Evolutionary conservation across 2,888 invertebrate species (phyloP).

Genomic region (Hirtodrosophila alboralis): DNA sequence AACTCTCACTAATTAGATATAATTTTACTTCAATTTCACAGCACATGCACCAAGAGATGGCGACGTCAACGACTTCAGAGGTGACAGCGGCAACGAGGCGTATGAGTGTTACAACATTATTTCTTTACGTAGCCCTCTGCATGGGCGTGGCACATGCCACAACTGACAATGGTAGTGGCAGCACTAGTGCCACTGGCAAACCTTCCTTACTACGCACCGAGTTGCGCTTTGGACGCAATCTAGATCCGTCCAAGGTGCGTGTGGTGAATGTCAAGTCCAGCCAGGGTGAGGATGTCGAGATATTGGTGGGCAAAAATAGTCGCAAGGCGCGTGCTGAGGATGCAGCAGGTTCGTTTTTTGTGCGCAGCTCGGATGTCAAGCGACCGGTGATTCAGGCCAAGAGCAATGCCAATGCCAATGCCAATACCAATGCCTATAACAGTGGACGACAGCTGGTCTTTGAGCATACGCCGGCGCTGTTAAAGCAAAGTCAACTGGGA

Average conservation of each 20-base stretch:
- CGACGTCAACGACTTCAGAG: constrained; percentile 33
- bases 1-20: constrained; percentile 40
- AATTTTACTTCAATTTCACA: constrained; percentile 48
- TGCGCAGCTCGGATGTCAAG: constrained; percentile 63
- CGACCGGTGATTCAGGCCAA: constrained; percentile 38
- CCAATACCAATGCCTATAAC: constrained; percentile 17
- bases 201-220: constrained; percentile 89
- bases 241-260: constrained; percentile 90
- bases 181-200: constrained; percentile 55
- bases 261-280: constrained; percentile 91
- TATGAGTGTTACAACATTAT: constrained; percentile 30
- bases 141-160: constrained; percentile 33
- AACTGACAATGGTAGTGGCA: constrained; percentile 15
- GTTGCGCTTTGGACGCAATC: constrained; percentile 90
- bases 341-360: constrained; percentile 69
- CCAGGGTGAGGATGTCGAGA: constrained; percentile 90
- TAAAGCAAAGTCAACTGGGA: constrained; percentile 74
- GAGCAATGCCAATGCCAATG: constrained; percentile 24
- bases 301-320: constrained; percentile 84
- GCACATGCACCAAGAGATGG: constrained; percentile 48
- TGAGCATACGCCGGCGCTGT: constrained; percentile 71
- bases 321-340: constrained; percentile 72
- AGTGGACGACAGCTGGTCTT: constrained; percentile 63
- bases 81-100: constrained; percentile 22
- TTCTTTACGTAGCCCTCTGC: constrained; percentile 26